Conservation (phyloP, 2,113 vertebrate genomes). For the Meleagris gallopavo region DNA sequence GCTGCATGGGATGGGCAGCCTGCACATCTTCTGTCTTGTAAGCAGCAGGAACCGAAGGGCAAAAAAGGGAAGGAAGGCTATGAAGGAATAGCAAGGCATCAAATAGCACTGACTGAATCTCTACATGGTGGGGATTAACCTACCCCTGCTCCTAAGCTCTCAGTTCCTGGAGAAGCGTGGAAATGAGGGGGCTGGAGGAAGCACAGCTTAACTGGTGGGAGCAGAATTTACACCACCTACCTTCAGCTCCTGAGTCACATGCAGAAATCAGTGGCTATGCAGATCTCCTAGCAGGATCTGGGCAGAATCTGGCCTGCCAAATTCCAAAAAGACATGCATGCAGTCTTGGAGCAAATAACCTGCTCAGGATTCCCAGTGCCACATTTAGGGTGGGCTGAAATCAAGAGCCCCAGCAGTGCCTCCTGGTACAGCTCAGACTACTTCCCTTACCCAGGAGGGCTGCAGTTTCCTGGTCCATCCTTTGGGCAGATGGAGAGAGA, state of each 20-base stretch:
- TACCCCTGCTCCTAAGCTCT: not conserved
- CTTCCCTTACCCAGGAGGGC: not conserved
- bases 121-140: not conserved
- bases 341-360: not conserved
- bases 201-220: not conserved
- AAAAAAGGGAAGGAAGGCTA: conserved; percentile 1
- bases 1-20: not conserved
- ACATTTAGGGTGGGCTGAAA: not conserved
- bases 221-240: not conserved
- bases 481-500: not conserved
- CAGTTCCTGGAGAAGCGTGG: not conserved
- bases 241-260: not conserved
- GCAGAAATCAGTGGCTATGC: not conserved
- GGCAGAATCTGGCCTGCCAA: accelerated
- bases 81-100: not conserved
- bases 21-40: not conserved
- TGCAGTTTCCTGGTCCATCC: not conserved
- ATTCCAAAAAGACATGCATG: not conserved
- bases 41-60: not conserved
- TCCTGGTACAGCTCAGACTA: not conserved
- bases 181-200: not conserved
- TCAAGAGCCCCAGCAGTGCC: not conserved
- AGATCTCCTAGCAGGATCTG: not conserved
- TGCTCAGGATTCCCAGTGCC: not conserved
- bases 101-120: not conserved